Evolutionary conservation across 2,888 invertebrate genomes (phyloP), one percentile per base, ranked within the genome.

Genomic region (Escarpia spicata): DNA sequence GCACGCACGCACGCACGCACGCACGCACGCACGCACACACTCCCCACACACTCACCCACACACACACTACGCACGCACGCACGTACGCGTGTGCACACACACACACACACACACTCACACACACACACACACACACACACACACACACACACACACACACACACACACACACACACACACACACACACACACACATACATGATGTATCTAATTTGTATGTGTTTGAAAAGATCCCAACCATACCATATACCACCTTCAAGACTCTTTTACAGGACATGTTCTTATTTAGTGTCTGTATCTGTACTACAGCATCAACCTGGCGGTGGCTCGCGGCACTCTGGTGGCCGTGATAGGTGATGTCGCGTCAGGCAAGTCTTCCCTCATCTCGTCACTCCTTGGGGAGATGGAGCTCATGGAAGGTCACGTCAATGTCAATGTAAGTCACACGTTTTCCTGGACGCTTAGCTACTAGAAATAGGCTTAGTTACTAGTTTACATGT

Each of bases 261-360:
- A 37, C 37, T 37, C 37, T 37, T 37, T 37, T 37, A 37, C 37
- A 37, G 37, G 37, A 37, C 37, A 37, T 37, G 37, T 37, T 37
- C 37, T 37, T 37, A 37, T 37, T 37, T 37, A 37, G 37, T 37
- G 52, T 52, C 12, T 52, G 10, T 15, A 52, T 9, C 12, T 52
- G 52, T 52, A 9, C 92, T 60, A 10, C 37, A 94, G 94, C 31
- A 93, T 94, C 90, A 94, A 94, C 91, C 43, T 94, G 93, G 58
- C 91, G n/a, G 93, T 94, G 44, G 91, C 93, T 2, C 52, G 91
- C 0, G 96, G 96, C 0, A 94, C 95, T 92, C 94, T 96, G 31
- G 94, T 95, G 43, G 96, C 96, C 9, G 95, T 96, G 10, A 96
- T 96, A n/a, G 96, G 96, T 37, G 95, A 94, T 89, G 96, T 96